These are phyloP conservation scores for Squalus acanthias DNA, from an alignment of 2,797 vertebrate species.

Conservation along the genomic window DNA sequence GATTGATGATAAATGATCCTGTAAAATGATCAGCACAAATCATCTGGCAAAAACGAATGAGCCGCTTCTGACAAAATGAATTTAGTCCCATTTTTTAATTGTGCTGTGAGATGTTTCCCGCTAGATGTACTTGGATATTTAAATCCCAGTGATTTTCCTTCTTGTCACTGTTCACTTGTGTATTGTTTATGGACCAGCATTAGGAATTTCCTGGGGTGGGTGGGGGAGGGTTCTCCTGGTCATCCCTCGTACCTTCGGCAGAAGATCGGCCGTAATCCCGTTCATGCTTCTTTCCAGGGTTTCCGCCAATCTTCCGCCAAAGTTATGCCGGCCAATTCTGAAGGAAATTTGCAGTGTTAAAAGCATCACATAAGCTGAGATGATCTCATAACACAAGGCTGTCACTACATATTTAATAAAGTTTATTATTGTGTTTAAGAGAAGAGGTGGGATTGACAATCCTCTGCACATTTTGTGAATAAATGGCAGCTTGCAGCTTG, in stretches of 20 bases:
- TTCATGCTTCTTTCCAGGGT: neutral
- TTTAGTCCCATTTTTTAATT: neutral
- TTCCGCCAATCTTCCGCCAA: neutral
- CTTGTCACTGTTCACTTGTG: neutral
- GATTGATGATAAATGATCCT: neutral
- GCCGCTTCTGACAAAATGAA: neutral
- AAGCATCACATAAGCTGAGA: neutral
- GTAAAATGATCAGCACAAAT: neutral
- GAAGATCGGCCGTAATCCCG: neutral
- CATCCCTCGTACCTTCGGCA: neutral
- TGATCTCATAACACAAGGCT: neutral
- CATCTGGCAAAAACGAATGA: neutral
- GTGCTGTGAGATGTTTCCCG: neutral
- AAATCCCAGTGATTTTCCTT: neutral
- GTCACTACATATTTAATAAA: neutral
- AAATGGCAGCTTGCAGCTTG: neutral
- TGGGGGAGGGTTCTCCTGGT: neutral
- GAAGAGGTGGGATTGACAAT: neutral
- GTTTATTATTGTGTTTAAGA: neutral
- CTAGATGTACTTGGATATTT: neutral
- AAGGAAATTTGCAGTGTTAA: neutral
- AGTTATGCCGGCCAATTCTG: neutral
- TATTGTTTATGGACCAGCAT: too few species aligned
- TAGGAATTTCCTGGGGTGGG: neutral
- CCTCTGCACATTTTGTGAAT: neutral